Base-by-base conservation (phyloP, 2,113 vertebrate genomes). In the Etia nguti region DNA sequence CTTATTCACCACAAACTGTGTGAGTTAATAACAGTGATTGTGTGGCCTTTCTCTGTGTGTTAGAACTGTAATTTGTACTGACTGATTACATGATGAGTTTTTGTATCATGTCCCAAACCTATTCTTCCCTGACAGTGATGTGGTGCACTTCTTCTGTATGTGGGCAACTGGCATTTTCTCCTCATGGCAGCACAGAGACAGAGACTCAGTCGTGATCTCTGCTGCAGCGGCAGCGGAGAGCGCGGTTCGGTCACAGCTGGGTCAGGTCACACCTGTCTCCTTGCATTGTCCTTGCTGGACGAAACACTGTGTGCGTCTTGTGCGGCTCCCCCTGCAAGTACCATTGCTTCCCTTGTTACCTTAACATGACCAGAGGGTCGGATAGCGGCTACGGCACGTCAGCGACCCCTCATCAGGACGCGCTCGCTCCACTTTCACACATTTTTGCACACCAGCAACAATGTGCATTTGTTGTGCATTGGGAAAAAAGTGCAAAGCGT, bases 201-300 rank as follows among this genome's bases (percentile, higher is more conserved):
- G 48, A 88, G 56, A 79, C 36, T 83, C 86, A 79, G 77, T 81
- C 57, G 20, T 82, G 92, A 94, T 88, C 82, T 79, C 82, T 90
- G 80, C 68, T n/a, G 79, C 59, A 43, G 59, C 12, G 56, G 85
- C 84, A 86, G 83, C 38, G 0, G 62, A 9, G 46, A 77, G 79
- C 24, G 36, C 50, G 80, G 54, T 57, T 62, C 31, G 83, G 88
- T 89, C 59, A 82, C 77, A 81, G 86, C 56, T 57, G 15, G 90
- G 92, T 90, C 91, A 90, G 90, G 85, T 91, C 81, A 12, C 89
- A 90, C 88, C 87, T 92, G 93, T 94, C 93, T 90, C 88, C 89
- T 93, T 90, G 85, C 85, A 88, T 92, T 29, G 70, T 79, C 79
- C 90, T 85, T 87, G 65, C 57, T 8, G 62, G 77, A 85, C 81